Conservation (phyloP, 2,888 invertebrate genomes). For the Patella pellucida region DNA sequence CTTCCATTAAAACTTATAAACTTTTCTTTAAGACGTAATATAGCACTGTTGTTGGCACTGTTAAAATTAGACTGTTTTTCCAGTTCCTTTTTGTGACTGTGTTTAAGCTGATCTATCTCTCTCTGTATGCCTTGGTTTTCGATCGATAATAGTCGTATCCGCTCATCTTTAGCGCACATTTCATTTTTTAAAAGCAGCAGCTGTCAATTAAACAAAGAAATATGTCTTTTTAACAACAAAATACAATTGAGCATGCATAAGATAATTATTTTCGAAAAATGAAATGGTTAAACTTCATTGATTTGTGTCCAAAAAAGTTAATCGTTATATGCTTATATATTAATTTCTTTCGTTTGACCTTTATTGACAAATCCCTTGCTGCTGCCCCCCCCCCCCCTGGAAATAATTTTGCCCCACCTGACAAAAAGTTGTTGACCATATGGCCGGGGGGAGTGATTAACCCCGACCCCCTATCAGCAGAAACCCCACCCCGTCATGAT, state of each 20-base stretch:
- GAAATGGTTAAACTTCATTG: too few relatives aligned
- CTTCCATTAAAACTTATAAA: slow-evolving; percentile 45
- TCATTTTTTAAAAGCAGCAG: slow-evolving; percentile 37
- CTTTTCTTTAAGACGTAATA: slow-evolving; percentile 45
- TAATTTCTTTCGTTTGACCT: too few relatives aligned
- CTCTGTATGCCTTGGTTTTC: slow-evolving; percentile 35
- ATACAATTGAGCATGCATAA: too few relatives aligned
- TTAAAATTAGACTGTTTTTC: slow-evolving; percentile 51
- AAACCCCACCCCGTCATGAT: too few relatives aligned
- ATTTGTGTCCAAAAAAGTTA: too few relatives aligned
- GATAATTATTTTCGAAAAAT: background rate
- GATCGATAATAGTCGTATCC: slow-evolving; percentile 13
- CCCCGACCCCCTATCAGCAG: too few relatives aligned
- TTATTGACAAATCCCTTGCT: too few relatives aligned
- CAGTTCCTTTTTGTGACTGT: slow-evolving; percentile 39
- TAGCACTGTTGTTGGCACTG: slow-evolving; percentile 49
- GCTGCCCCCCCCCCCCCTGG: too few relatives aligned
- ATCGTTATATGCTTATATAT: too few relatives aligned
- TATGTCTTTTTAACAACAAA: background rate
- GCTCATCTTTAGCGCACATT: slow-evolving; percentile 30
- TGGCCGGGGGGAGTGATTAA: too few relatives aligned
- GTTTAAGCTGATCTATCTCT: slow-evolving; percentile 36
- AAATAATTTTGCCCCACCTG: too few relatives aligned
- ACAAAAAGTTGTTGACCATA: too few relatives aligned
- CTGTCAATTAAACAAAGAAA: slow-evolving; percentile 29